Base-by-base conservation (phyloP, 1,140 invertebrate genomes). In the Octopus sinensis region DNA sequence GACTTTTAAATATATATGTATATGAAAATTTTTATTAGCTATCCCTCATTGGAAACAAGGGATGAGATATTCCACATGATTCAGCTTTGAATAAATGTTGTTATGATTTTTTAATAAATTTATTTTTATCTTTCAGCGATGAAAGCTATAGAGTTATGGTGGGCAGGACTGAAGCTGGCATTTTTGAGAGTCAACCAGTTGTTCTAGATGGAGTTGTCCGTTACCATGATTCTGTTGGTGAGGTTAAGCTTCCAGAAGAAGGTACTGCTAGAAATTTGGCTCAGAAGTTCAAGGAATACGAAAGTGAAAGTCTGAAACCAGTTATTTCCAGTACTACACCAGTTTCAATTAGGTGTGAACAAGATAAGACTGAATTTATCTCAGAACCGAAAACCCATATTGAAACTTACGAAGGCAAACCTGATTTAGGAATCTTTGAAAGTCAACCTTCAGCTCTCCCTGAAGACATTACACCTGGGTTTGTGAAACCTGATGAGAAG, bases 401-500 rank as follows among this genome's bases (percentile, higher is more conserved):
- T 6, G 85, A 87, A 79, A 84, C 82, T 13, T 86, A 86, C 71
- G 85, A 87, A 77, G 85, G 83, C n/a, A 84, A 87, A 68, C 56
- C 84, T 4, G 88, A 89, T 79, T 85, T 84, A 12, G 88, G 88
- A 17, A 82, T 87, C 9, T 89, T 87, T 81, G 88, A 89, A 77
- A 89, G 85, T 80, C 82, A 88, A 80, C 88, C 88, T 4, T 13
- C 80, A 17, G 79, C 78, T 3, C 62, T 82, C 10, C 79, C 83
- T 56, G 79, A 81, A 10, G 86, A 88, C 82, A 84, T 89, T 76
- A 84, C 82, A 56, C 84, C 84, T n/a, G 85, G 83, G 68, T 84
- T 86, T 10, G 78, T 53, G 71, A 73, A 80, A 7, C 6, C 68
- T 23, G 83, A 86, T 10, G 84, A 86, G 12, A 81, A 85, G 30